A percentile compares a stretch with the other conserved stretches of the same genome.
phyloP scores from a whole-genome alignment of 2,797 vertebrate genomes.

The Alauda arvensis region DNA sequence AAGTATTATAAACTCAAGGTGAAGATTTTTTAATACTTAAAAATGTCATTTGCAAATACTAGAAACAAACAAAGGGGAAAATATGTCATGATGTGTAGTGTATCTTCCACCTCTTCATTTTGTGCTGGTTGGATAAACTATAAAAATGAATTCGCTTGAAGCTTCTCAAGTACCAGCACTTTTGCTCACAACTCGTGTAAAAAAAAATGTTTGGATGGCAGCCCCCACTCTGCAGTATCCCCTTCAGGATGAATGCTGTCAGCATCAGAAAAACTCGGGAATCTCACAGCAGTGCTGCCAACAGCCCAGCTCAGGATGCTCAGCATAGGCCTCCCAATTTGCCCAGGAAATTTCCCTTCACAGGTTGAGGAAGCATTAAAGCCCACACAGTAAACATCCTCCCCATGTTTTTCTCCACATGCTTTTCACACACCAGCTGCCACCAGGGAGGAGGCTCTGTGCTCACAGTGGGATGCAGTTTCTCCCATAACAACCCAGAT shows the following conservation, averaged over 20 bases:
- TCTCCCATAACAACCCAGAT: background rate
- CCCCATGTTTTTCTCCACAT: rapidly evolving
- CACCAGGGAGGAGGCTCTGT: background rate
- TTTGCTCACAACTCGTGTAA: background rate
- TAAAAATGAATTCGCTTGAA: background rate
- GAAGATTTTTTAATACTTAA: background rate
- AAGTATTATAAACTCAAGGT: background rate
- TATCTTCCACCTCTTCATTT: background rate
- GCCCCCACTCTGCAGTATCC: rapidly evolving
- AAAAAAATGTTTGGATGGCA: background rate
- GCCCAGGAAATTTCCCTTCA: background rate
- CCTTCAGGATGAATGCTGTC: background rate
- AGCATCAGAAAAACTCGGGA: background rate
- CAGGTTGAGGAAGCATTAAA: background rate
- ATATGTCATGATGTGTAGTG: rapidly evolving
- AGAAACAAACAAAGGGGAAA: background rate
- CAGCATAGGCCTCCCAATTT: background rate
- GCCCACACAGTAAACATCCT: background rate
- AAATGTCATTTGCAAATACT: background rate
- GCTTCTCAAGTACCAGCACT: background rate
- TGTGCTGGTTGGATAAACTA: background rate
- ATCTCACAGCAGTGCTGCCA: background rate
- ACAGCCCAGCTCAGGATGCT: background rate
- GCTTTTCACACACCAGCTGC: background rate
- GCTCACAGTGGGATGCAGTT: background rate